A percentile compares a stretch with the other conserved stretches of the same genome.
Evolutionary conservation across 2,888 invertebrate species (phyloP).

Genomic region (Myathropa florea): DNA sequence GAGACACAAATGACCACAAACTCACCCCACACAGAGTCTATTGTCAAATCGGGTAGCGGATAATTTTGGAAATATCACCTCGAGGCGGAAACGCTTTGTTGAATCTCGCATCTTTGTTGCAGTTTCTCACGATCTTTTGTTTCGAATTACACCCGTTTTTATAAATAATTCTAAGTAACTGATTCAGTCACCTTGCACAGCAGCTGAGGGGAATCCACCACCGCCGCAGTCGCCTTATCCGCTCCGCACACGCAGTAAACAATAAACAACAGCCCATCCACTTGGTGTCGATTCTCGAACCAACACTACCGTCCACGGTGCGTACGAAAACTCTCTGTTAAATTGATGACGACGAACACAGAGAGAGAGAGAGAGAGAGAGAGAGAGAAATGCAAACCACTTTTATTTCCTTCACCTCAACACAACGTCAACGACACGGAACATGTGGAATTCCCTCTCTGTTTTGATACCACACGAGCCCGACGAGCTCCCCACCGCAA

Average conservation of each 20-base stretch:
- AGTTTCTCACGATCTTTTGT: background rate
- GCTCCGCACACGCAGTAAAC: background rate
- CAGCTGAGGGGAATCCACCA: background rate
- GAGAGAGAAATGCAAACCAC: background rate
- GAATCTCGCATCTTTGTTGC: background rate
- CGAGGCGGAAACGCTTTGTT: background rate
- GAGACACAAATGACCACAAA: background rate
- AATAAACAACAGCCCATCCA: background rate
- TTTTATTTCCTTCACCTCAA: background rate
- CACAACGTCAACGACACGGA: background rate
- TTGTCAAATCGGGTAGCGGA: background rate
- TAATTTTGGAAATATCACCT: background rate
- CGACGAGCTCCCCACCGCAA: background rate
- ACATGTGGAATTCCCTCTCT: conserved; percentile 58
- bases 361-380: background rate
- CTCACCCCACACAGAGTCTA: background rate
- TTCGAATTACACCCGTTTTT: background rate
- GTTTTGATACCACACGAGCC: conserved; percentile 51
- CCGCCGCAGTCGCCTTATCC: background rate
- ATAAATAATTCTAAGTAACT: background rate
- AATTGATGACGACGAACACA: background rate
- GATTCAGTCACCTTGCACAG: conserved; percentile 2
- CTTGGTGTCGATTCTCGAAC: conserved; percentile 15
- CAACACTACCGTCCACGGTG: background rate
- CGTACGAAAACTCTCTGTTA: background rate